A percentile compares a stretch with the other conserved stretches of the same genome.
phyloP scores from a whole-genome alignment of 2,797 vertebrate species.

The Melanotaenia pygmaea region DNA sequence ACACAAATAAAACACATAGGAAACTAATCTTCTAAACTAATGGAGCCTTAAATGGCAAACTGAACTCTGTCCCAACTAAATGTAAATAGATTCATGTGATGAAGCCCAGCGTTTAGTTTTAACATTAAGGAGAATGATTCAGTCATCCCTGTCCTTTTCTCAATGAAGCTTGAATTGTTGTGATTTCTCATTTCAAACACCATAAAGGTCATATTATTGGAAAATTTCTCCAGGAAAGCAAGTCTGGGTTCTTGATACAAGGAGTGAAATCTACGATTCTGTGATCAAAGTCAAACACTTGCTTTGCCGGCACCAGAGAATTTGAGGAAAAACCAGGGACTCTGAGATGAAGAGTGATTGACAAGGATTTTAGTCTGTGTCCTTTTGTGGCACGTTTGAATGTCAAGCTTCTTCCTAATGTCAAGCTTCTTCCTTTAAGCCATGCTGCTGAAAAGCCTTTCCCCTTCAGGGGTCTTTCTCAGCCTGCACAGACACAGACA shows the following conservation, averaged over 20 bases:
- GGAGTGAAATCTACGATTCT: slow-evolving; percentile 35
- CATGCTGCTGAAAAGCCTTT: slow-evolving; percentile 58
- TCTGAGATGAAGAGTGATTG: slow-evolving; percentile 39
- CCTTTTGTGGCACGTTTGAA: slow-evolving; percentile 46
- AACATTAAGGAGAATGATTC: slow-evolving; percentile 17
- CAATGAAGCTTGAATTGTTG: slow-evolving; percentile 2
- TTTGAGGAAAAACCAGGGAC: not conserved
- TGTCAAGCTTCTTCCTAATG: slow-evolving; percentile 52
- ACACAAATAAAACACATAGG: not conserved
- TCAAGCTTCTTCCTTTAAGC: slow-evolving; percentile 52
- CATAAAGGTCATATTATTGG: not conserved
- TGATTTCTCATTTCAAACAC: slow-evolving; percentile 18
- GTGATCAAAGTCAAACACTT: slow-evolving; percentile 48
- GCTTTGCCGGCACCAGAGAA: slow-evolving; percentile 37
- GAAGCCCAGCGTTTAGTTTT: slow-evolving; percentile 3
- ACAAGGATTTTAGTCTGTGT: slow-evolving; percentile 46
- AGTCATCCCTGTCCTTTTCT: slow-evolving; percentile 12
- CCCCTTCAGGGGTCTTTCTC: slow-evolving; percentile 59
- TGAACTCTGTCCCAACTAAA: not conserved
- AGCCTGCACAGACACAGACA: slow-evolving; percentile 57
- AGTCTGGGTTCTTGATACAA: slow-evolving; percentile 25
- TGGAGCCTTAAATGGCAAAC: not conserved
- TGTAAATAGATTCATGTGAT: not conserved
- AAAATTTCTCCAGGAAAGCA: slow-evolving; percentile 10
- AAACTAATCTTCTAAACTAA: slow-evolving; percentile 1